Percentiles rank a stretch among this genome's conserved stretches.
Conservation (phyloP, 2,888 invertebrate genomes). For the Panopea generosa region DNA sequence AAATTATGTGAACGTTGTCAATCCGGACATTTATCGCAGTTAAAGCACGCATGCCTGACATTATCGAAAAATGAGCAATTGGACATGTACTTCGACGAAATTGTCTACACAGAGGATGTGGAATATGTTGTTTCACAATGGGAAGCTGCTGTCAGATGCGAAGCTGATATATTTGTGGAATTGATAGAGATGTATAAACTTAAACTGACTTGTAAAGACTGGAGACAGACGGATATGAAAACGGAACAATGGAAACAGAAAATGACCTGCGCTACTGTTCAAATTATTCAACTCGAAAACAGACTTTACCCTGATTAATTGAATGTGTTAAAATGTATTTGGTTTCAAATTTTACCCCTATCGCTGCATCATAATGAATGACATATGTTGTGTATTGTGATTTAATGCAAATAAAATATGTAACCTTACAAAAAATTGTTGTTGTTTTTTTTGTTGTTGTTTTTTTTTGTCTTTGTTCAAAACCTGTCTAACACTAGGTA, state of each 20-base stretch:
- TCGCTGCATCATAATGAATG: no score
- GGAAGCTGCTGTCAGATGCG: constrained; percentile 5
- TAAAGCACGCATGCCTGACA: constrained; percentile 25
- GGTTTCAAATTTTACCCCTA: no score
- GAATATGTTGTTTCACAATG: constrained; percentile 10
- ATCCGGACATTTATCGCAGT: constrained; percentile 22
- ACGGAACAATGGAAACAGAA: constrained; percentile 28
- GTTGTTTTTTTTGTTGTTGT: no score
- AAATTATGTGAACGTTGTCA: constrained; percentile 34
- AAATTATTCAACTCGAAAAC: constrained; percentile 18
- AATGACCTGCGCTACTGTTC: constrained; percentile 28
- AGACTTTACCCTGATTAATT: constrained; percentile 6
- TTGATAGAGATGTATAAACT: constrained; percentile 31
- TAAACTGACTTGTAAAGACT: constrained; percentile 36
- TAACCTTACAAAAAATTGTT: no score
- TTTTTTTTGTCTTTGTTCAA: no score
- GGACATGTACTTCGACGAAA: constrained; percentile 32
- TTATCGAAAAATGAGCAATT: constrained; percentile 10
- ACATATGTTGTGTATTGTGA: no score
- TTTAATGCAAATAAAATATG: no score
- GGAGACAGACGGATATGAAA: constrained; percentile 43
- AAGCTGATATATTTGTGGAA: background rate
- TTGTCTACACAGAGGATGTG: constrained; percentile 36
- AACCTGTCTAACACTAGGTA: no score
- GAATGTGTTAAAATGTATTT: background rate